These are phyloP conservation scores for Coracopsis vasa DNA, from an alignment of 2,113 vertebrate genomes.

Conservation along the genomic window DNA sequence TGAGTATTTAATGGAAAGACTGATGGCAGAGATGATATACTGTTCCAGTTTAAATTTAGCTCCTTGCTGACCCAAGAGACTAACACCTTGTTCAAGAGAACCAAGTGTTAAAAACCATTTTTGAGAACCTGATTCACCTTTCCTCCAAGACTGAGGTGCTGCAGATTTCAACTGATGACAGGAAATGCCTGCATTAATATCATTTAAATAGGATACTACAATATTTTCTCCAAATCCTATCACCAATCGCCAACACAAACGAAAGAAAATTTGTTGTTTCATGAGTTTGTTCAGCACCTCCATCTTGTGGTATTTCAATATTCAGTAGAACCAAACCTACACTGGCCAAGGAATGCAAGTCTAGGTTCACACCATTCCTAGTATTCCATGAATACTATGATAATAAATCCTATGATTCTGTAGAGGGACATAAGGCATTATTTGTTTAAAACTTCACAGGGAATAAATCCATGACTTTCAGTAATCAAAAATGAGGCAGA, in stretches of 20 bases:
- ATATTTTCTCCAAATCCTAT: background rate
- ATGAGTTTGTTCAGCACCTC: background rate
- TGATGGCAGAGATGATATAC: background rate
- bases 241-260: background rate
- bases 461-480: background rate
- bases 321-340: background rate
- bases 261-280: background rate
- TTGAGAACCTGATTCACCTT: background rate
- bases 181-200: background rate
- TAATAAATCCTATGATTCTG: background rate
- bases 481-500: background rate
- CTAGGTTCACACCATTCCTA: background rate
- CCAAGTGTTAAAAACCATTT: background rate
- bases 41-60: background rate
- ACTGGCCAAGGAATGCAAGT: background rate
- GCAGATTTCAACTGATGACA: background rate
- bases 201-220: background rate
- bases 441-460: background rate
- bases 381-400: background rate
- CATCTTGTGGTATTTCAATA: background rate
- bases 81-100: background rate
- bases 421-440: background rate
- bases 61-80: background rate
- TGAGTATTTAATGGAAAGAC: background rate
- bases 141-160: background rate